Conservation (phyloP, 23 tunicate genomes). For the Trididemnum nubilum region DNA sequence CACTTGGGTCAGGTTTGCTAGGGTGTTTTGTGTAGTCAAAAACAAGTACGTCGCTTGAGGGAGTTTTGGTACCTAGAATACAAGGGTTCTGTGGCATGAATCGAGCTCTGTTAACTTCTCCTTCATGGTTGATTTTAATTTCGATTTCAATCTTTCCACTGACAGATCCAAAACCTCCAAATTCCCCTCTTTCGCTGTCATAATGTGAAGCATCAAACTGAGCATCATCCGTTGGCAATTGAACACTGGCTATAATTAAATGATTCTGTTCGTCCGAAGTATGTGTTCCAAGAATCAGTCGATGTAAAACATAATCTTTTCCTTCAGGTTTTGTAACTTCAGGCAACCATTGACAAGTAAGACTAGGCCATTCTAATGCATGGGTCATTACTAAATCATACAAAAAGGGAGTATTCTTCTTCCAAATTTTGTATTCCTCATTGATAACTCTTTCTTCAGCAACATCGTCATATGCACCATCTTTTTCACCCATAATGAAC, state of each 20-base stretch:
- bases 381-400: slow-evolving; percentile 89
- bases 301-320: slow-evolving; percentile 72
- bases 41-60: slow-evolving; percentile 84
- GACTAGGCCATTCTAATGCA: slow-evolving; percentile 92
- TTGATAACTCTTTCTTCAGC: slow-evolving; percentile 77
- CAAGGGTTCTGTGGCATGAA: slow-evolving; percentile 92
- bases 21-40: slow-evolving; percentile 96
- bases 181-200: slow-evolving; percentile 82
- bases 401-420: slow-evolving; percentile 86
- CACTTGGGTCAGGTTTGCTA: slow-evolving; percentile 64
- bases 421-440: slow-evolving; percentile 94
- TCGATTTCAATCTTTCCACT: slow-evolving; percentile 92
- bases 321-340: slow-evolving; percentile 65
- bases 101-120: slow-evolving; percentile 91
- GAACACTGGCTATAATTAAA: slow-evolving; percentile 77
- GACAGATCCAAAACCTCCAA: slow-evolving; percentile 91
- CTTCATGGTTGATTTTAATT: slow-evolving; percentile 91
- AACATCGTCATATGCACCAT: slow-evolving; percentile 64
- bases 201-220: slow-evolving; percentile 75
- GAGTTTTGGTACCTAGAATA: slow-evolving; percentile 86
- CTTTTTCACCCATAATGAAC: slow-evolving; percentile 62
- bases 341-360: slow-evolving; percentile 89
- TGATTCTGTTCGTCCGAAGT: slow-evolving; percentile 92
- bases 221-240: slow-evolving; percentile 75
- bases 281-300: slow-evolving; percentile 85